Base-by-base conservation (phyloP, 2,797 vertebrate species). In the Tangara arthus region DNA sequence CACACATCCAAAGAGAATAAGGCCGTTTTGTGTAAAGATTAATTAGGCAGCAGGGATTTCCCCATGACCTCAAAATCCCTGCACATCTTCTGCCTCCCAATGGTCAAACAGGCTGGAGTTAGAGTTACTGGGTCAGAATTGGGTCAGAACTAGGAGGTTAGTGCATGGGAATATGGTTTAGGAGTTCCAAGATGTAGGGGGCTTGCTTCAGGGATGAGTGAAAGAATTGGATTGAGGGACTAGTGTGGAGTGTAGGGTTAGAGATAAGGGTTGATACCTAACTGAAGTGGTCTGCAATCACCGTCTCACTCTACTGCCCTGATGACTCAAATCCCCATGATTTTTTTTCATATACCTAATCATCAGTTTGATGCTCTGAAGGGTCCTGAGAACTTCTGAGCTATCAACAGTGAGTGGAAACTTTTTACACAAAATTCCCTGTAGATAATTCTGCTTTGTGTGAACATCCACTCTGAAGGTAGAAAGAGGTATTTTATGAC, bases 81-180 rank as follows among this genome's bases (percentile, higher is more conserved):
- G 28, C 20, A 14, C 8, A 34, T 7, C 12, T 23, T 30, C n/a
- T 84, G 27, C 28, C 14, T 92, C 42, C 16, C 11, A 23, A 1
- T 19, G 23, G 30, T 56, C 52, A 39, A 41, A 37, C 8, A 44
- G 23, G 6, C 22, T 55, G 14, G 11, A 35, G 32, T 27, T 86
- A 56, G 21, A 59, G 22, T 9, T 64, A 24, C 2, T 41, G 37
- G 59, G 19, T 60, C 18, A 5, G 49, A 26, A 32, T 0, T 32
- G 15, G 14, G 7, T 42, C 4, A 66, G 35, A 30, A 12, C 21
- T 56, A 32, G 34, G n/a, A 73, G 18, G 3, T 61, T 73, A 53
- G 19, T 20, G 23, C 12, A 30, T 5, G 2, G 28, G 18, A n/a
- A 55, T 50, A 20, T 0, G 0, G 19, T 47, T 81, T 26, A 34